These are phyloP conservation scores for Stenolophus ochropezus DNA, from an alignment of 2,888 invertebrate genomes.

Conservation along the genomic window DNA sequence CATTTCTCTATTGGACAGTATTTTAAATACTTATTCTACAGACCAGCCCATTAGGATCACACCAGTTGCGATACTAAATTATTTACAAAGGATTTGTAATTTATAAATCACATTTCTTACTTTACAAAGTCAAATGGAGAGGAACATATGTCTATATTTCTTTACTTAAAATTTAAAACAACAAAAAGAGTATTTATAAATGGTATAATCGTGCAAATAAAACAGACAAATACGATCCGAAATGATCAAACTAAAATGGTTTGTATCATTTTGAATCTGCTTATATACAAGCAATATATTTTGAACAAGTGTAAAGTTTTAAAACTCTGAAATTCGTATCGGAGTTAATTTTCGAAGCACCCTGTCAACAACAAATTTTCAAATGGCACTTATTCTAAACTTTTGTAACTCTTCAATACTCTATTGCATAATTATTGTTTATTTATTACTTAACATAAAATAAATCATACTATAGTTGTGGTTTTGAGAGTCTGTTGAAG, in stretches of 20 bases:
- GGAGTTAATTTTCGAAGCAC: no score
- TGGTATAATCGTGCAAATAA: background rate
- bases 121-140: conserved; percentile 35
- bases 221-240: no score
- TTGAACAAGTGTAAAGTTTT: no score
- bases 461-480: conserved; percentile 10
- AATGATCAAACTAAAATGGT: no score
- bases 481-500: background rate
- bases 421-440: background rate
- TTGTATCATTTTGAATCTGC: no score
- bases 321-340: no score
- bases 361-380: no score
- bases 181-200: conserved; percentile 4
- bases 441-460: background rate
- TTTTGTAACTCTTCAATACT: background rate
- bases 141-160: conserved; percentile 38
- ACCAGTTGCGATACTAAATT: conserved; percentile 13
- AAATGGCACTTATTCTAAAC: background rate
- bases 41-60: conserved; percentile 54
- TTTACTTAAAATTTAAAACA: background rate
- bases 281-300: no score
- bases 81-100: conserved; percentile 47
- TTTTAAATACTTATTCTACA: conserved; percentile 42
- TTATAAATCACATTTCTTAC: conserved; percentile 47
- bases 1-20: conserved; percentile 39